Base-by-base conservation (phyloP, 2,888 invertebrate species). In the Heliconius sara region DNA sequence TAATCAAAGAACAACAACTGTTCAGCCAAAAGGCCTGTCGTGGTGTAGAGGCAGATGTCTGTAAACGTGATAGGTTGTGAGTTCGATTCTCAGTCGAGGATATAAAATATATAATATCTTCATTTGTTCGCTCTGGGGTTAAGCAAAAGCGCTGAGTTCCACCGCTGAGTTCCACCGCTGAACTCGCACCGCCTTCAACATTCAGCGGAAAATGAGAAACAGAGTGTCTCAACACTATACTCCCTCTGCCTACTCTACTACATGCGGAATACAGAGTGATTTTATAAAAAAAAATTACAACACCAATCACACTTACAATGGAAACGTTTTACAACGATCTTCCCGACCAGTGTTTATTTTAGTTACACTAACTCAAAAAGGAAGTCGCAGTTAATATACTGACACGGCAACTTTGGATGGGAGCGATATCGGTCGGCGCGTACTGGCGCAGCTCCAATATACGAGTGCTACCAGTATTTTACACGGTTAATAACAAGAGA, bases 371-470 rank as follows among this genome's bases (percentile, higher is more conserved):
- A 74, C n/a, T 74, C 25, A 34, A 74, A 74, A 74, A 63, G 25
- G 74, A 65, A 74, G n/a, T 63, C 63, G 12, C 74, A 19, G 65
- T 65, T 43, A 19, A 25, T 75, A n/a, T 63, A 25, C 27, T 63
- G 65, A 39, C 39, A 65, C n/a, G 34, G 43, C 12, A 75, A 65
- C 25, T 63, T 63, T 65, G 39, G 52, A 52, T 16, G 34, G 39
- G 25, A 65, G 65, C 73, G 60, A 30, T 60, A 16, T 60, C 60
- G 72, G 57, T 34, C 70, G 34, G 57, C 57, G 12, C n/a, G n/a
- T 16, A 27, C 73, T 73, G 73, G 60, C 60, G n/a, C n/a, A 16
- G n/a, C 34, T 73, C 73, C 73, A 73, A 73, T n/a, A 57, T 19
- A 27, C n/a, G 34, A 34, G 34, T 34, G 4, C 34, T 72, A 30